Evolutionary conservation across 1,140 invertebrate species (phyloP), one percentile per base, ranked within the genome.

Genomic region (Diprion similis): DNA sequence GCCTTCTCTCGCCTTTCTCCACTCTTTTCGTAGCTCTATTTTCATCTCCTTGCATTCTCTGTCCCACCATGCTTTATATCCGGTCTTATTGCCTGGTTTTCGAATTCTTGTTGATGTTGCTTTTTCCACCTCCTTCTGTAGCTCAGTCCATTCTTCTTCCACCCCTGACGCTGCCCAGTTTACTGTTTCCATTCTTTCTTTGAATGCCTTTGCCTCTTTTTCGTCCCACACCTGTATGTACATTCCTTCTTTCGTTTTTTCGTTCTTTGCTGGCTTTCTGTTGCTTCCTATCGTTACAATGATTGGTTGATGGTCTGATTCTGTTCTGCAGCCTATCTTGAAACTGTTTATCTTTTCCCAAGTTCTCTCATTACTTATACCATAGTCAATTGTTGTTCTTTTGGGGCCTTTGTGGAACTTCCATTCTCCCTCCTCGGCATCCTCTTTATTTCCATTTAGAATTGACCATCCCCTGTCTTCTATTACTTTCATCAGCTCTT

Each of bases 381-480:
- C 70, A 51, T 77, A 77, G 19, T 75, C 76, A 8, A 75, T 72
- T 13, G 74, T 71, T 9, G 77, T 73, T 65, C 17, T 64, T 0
- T 67, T 65, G 46, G 19, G 68, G 17, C 67, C 46, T 9, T 59
- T 67, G n/a, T 47, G 13, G 46, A 45, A 74, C 10, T 74, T 76
- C 37, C n/a, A 76, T 68, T 76, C 67, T 46, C 77, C 77, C 37
- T 76, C 73, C 45, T 76, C 73, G 37, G 74, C 73, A 15, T 73
- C 70, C 18, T 46, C 59, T 24, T 3, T 51, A 71, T 74, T 72
- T 19, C 77, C 75, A 68, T 78, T 78, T 47, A 76, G 17, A 1
- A 76, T 72, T 13, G 47, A 46, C 77, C 77, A 78, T 69, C 75
- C 77, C 74, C 71, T 51, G 15, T 76, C 73, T n/a, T 65, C 73